A percentile compares a stretch with the other conserved stretches of the same genome.
Conservation (phyloP, 1,140 invertebrate species). For the Thaumatotibia leucotreta region DNA sequence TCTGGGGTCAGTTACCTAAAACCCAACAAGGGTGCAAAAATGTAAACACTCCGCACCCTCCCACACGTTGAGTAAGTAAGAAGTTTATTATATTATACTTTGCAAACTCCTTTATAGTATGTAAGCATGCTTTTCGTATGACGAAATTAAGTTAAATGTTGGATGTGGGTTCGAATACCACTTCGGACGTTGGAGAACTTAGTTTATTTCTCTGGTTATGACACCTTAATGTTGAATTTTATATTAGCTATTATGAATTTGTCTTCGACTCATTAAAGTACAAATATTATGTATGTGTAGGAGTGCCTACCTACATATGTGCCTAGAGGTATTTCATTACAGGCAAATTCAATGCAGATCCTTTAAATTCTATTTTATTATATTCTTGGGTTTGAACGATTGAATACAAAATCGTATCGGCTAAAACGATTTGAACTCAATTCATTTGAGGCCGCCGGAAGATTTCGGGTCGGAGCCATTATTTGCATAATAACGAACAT, state of each 20-base stretch:
- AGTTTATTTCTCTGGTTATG: too few relatives aligned
- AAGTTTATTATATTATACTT: background rate
- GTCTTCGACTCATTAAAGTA: too few relatives aligned
- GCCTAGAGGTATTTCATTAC: background rate
- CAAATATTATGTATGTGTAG: too few relatives aligned
- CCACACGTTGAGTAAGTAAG: background rate
- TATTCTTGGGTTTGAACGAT: background rate
- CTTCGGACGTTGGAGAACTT: too few relatives aligned
- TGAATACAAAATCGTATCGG: background rate
- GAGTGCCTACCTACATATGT: background rate
- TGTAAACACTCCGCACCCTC: background rate
- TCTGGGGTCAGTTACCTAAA: background rate
- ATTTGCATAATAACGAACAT: conserved; percentile 1
- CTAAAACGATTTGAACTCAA: background rate
- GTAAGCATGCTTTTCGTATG: too few relatives aligned
- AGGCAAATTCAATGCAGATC: background rate
- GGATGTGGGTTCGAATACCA: too few relatives aligned
- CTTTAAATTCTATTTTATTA: background rate
- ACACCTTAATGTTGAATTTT: too few relatives aligned
- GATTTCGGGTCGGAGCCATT: background rate
- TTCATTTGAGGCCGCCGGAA: background rate
- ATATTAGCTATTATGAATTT: too few relatives aligned
- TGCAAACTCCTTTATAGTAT: too few relatives aligned
- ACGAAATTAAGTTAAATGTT: background rate
- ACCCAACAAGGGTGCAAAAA: background rate